These are phyloP conservation scores for Oxytorus armatus DNA, from an alignment of 2,888 invertebrate genomes.

Conservation along the genomic window DNA sequence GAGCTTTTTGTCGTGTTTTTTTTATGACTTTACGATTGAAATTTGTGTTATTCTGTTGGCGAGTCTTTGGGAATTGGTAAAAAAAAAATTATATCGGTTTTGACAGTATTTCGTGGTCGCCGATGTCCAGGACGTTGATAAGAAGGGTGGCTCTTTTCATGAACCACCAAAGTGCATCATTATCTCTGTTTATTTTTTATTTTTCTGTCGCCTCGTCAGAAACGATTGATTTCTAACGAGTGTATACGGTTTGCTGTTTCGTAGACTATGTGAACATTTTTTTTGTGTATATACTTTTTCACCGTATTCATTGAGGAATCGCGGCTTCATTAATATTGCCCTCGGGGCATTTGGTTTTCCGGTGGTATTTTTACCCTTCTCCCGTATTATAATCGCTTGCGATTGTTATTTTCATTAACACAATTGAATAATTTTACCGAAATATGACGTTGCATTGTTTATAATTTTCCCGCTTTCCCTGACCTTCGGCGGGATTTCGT, in stretches of 20 bases:
- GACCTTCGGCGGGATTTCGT: too few relatives aligned
- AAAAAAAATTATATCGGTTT: slow-evolving; percentile 25
- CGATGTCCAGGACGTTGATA: slow-evolving; percentile 39
- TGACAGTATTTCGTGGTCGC: slow-evolving; percentile 32
- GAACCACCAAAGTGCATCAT: slow-evolving; percentile 52
- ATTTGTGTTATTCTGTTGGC: slow-evolving; percentile 31
- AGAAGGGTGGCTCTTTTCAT: slow-evolving; percentile 52
- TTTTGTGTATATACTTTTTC: background rate
- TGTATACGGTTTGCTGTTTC: slow-evolving; percentile 11
- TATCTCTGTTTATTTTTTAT: slow-evolving; percentile 39
- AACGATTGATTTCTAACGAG: slow-evolving; percentile 64
- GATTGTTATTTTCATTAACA: background rate
- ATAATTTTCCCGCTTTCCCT: background rate
- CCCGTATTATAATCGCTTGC: background rate
- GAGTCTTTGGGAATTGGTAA: slow-evolving; percentile 1
- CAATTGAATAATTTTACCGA: background rate
- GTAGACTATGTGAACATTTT: too few relatives aligned
- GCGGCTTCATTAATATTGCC: slow-evolving; percentile 6
- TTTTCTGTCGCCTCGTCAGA: slow-evolving; percentile 49
- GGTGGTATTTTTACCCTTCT: background rate
- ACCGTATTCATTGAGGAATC: background rate
- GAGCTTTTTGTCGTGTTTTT: slow-evolving; percentile 22
- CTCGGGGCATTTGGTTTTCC: slow-evolving; percentile 22
- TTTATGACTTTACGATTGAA: background rate
- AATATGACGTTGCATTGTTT: background rate